A percentile compares a stretch with the other conserved stretches of the same genome.
phyloP scores from a whole-genome alignment of 2,888 invertebrate species.

The Creontiades dilutus region DNA sequence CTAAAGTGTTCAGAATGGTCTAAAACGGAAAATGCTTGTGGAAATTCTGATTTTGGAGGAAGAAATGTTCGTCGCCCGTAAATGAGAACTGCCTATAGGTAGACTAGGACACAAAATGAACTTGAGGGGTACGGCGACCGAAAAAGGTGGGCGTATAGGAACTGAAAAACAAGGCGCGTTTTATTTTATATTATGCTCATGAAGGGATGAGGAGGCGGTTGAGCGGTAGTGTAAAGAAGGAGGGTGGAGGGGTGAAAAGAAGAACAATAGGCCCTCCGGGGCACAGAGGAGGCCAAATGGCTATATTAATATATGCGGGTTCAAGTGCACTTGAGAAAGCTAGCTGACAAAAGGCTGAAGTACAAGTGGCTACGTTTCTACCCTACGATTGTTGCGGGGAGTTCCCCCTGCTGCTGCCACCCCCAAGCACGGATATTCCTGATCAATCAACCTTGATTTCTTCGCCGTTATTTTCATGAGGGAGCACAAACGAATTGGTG shows the following conservation, averaged over 20 bases:
- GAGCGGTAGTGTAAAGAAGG: constrained; percentile 11
- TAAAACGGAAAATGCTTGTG: too few species aligned
- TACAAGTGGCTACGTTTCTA: constrained; percentile 71
- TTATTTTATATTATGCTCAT: constrained; percentile 72
- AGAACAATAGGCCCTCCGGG: constrained; percentile 67
- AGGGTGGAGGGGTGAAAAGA: constrained; percentile 7
- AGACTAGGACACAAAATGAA: neutral
- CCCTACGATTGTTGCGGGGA: constrained; percentile 70
- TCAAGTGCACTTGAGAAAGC: constrained; percentile 72
- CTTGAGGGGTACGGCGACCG: neutral
- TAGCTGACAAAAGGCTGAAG: constrained; percentile 71
- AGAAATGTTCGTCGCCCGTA: too few species aligned
- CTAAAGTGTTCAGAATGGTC: too few species aligned
- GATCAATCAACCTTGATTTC: constrained; percentile 69
- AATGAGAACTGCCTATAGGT: too few species aligned
- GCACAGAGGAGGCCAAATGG: constrained; percentile 70
- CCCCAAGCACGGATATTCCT: constrained; percentile 50
- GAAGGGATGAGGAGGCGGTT: constrained; percentile 44
- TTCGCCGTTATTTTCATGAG: neutral
- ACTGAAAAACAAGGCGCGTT: constrained; percentile 66
- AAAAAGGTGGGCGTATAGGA: constrained; percentile 34
- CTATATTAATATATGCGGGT: constrained; percentile 73
- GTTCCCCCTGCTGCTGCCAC: constrained; percentile 46
- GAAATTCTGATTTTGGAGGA: too few species aligned
- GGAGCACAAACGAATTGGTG: constrained; percentile 40